Evolutionary conservation across 2,797 vertebrate species (phyloP), one percentile per base, ranked within the genome.

Genomic region (Mastacembelus armatus): DNA sequence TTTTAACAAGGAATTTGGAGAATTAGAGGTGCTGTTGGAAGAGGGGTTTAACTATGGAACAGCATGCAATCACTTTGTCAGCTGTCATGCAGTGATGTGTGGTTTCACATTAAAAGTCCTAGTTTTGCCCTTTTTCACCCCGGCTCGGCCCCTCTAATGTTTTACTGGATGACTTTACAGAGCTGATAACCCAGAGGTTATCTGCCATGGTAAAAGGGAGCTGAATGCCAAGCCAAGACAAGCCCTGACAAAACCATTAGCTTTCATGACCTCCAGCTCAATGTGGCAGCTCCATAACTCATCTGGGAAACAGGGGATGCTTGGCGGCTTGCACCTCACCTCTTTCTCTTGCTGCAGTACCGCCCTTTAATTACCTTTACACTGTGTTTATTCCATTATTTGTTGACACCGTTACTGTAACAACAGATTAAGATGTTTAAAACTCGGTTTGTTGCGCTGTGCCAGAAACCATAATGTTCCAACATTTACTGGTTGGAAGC

Each of bases 181-280:
- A 70, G 42, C 45, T 8, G 52, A 76, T 26, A 55, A 62, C 66
- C 77, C 14, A 6, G 51, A 70, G 83, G 78, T 75, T 78, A 81
- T 84, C 81, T 78, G 66, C 39, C 16, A 56, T 65, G 60, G 78
- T 50, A 49, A 73, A 76, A 84, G 71, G 60, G 65, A 83, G 51
- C 48, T 45, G 81, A 86, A 88, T 71, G 81, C 45, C 10, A 40
- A 77, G 71, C 66, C 80, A 7, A 70, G 82, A 89, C 92, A 91
- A 88, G 92, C 69, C 85, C 88, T 68, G 86, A 92, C 90, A 86
- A 89, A 90, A 84, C 79, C 73, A 75, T 85, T 81, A 84, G 67
- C 86, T 85, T 44, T 71, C 38, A 16, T 88, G 92, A 92, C 89
- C 92, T 85, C 51, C 61, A 71, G 81, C 71, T 80, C 74, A 58